A percentile compares a stretch with the other conserved stretches of the same genome.
Conservation (phyloP, 2,797 vertebrate genomes). For the Brachyrhaphis roseni region DNA sequence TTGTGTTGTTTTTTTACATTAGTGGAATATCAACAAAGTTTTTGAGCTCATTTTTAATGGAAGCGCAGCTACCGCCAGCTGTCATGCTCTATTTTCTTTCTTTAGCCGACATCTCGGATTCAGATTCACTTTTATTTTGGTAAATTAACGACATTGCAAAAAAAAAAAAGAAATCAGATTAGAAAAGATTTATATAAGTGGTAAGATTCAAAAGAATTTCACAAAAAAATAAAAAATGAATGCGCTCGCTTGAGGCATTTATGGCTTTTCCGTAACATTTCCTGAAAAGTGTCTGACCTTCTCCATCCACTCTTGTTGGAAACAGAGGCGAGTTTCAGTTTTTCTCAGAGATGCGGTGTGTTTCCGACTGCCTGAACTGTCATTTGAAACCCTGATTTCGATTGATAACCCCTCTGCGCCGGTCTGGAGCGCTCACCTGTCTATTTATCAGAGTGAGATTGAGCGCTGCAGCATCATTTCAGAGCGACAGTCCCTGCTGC, state of each 20-base stretch:
- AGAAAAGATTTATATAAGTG: no score
- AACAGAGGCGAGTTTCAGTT: background rate
- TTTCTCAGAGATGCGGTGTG: background rate
- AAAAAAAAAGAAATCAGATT: no score
- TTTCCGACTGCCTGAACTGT: background rate
- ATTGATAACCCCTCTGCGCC: background rate
- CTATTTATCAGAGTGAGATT: background rate
- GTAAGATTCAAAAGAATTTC: no score
- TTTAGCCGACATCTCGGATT: background rate
- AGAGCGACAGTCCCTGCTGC: background rate
- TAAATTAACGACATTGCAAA: no score
- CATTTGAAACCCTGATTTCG: background rate
- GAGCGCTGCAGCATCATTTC: background rate
- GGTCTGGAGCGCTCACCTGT: background rate
- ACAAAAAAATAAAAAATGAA: no score
- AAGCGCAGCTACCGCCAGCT: background rate
- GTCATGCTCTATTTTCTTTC: background rate
- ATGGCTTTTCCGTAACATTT: background rate
- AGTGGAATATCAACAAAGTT: no score
- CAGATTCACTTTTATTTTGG: no score
- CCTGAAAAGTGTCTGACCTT: background rate
- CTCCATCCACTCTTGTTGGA: background rate
- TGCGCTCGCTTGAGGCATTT: no score
- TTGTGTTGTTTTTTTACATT: no score
- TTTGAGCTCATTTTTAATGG: no score